Base-by-base conservation (phyloP, 1,140 invertebrate genomes). In the Ridgeia piscesae region DNA sequence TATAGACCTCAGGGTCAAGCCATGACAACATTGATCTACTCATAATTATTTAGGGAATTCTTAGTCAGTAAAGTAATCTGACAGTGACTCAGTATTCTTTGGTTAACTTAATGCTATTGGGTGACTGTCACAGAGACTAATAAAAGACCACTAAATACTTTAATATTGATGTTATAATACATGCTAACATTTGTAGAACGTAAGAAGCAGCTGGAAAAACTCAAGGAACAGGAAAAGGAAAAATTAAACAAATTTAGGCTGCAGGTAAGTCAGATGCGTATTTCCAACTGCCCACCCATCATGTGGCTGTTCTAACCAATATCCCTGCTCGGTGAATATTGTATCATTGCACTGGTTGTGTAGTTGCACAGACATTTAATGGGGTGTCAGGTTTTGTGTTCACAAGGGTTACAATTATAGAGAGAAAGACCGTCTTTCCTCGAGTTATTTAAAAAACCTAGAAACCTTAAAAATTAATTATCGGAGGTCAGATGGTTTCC, bases 241-340 rank as follows among this genome's bases (percentile, higher is more conserved):
- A 95, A 95, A 93, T 93, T 97, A 6, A 96, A 96, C 92, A 91
- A 94, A 88, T 97, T 97, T 93, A 95, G 97, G 93, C 94, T 95
- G 93, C 96, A 97, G 95, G 97, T 97, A 94, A 94, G 91, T 92
- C 33, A 27, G 11, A 77, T 27, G 58, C 2, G 17, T 31, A 77
- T 31, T 31, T 77, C 58, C 58, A 77, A 27, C 17, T 77, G 58
- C 58, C 58, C 58, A 9, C 11, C 42, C 42, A 6, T 6, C 42
- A 6, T 27, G 58, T 9, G 17, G 27, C 58, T 21, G 4, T 77
- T 77, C 58, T 21, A 0, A 77, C 58, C 58, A 11, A 6, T 33
- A 91, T 89, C 91, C n/a, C 31, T 92, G 27, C 58, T 77, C 27
- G 0, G 27, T 77, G 11, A 14, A 9, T 77, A 11, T 42, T 42